Conservation (phyloP, 2,113 vertebrate genomes). For the Microcebus lehilahytsara region DNA sequence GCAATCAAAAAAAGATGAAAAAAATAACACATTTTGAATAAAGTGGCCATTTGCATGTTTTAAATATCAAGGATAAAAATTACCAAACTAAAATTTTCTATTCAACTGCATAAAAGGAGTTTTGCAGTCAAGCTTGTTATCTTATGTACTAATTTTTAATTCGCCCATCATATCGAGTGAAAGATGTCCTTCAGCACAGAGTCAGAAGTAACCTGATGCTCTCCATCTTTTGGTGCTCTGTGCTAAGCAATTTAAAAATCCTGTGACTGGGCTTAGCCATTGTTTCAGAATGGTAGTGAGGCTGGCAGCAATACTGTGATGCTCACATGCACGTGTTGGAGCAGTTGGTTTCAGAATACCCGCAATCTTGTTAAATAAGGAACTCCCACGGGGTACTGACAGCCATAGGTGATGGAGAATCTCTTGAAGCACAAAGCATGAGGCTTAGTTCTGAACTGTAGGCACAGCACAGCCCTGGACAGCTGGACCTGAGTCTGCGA, state of each 20-base stretch:
- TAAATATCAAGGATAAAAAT: slow-evolving; percentile 15
- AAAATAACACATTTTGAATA: not conserved
- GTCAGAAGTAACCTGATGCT: not conserved
- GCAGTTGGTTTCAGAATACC: not conserved
- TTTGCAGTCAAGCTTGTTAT: not conserved
- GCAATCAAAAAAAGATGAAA: not conserved
- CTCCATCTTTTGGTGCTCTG: accelerated
- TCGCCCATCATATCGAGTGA: not conserved
- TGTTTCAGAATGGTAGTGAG: not conserved
- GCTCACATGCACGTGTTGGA: not conserved
- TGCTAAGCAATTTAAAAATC: not conserved
- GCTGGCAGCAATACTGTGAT: too few relatives aligned
- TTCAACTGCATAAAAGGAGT: not conserved
- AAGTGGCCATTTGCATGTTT: not conserved
- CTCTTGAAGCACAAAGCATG: not conserved
- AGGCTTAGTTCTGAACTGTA: not conserved
- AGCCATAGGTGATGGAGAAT: not conserved
- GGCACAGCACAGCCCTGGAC: too few relatives aligned
- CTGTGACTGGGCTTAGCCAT: accelerated
- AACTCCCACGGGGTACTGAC: not conserved
- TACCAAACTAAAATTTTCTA: slow-evolving; percentile 17
- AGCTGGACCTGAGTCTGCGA: not conserved
- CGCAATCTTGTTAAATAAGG: not conserved
- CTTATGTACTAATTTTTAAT: not conserved
- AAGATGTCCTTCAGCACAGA: not conserved